Conservation (phyloP, 2,113 vertebrate genomes). For the Dolichallabes microphthalmus region DNA sequence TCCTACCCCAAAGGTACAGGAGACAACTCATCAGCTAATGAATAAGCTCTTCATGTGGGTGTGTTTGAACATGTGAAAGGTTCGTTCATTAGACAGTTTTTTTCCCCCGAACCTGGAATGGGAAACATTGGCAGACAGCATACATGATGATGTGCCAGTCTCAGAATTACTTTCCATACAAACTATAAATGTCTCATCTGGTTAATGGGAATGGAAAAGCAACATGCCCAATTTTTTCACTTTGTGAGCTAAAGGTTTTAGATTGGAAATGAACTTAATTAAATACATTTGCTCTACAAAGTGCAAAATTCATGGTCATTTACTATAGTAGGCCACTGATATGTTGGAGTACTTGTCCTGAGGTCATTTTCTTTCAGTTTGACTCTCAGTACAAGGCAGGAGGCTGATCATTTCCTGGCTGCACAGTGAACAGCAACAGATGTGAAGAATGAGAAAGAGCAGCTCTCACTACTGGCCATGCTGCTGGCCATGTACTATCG, state of each 20-base stretch:
- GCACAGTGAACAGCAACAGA: conserved; percentile 55
- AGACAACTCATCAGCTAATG: conserved; percentile 8
- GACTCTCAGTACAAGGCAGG: background rate
- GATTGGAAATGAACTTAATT: background rate
- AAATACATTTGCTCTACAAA: background rate
- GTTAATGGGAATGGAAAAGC: background rate
- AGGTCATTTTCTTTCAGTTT: conserved; percentile 1
- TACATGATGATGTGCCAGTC: background rate
- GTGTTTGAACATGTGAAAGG: conserved; percentile 7
- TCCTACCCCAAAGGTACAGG: conserved; percentile 7
- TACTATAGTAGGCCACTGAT: conserved; percentile 3
- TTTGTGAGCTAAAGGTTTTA: background rate
- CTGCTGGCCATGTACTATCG: conserved; percentile 16
- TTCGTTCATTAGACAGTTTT: background rate
- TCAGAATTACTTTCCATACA: background rate
- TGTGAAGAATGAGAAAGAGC: conserved; percentile 42
- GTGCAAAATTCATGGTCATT: background rate
- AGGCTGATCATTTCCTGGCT: conserved; percentile 50
- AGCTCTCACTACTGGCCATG: conserved; percentile 21
- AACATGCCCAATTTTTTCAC: background rate
- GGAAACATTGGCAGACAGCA: conserved; percentile 12
- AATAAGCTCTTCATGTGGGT: background rate
- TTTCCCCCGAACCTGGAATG: conserved; percentile 12
- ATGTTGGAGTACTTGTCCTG: background rate
- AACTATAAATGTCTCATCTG: background rate